Evolutionary conservation across 2,888 invertebrate species (phyloP), one percentile per base, ranked within the genome.

Genomic region (Coenonympha glycerion): DNA sequence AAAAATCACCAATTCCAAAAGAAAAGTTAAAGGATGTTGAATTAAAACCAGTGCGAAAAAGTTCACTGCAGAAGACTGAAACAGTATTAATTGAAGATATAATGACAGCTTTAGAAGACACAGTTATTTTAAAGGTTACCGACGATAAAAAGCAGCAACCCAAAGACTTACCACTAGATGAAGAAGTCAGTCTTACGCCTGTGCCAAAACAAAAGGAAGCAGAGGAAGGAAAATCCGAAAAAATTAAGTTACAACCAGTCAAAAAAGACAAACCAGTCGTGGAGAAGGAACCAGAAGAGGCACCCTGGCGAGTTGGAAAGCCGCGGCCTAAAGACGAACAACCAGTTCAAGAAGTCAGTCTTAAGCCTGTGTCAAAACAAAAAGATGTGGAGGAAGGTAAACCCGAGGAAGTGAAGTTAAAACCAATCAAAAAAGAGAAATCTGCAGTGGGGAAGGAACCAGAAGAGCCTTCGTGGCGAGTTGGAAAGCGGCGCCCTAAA

Each of bases 51-150:
- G 65, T 76, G 1, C 49, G 37, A 34, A 55, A 53, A 71, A 77
- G 13, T 53, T 78, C 34, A 57, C 88, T 18, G 73, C 79, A 79
- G 59, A 71, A 73, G 59, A 57, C 68, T 15, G 76, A 78, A 53
- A 72, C 78, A n/a, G 53, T 79, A 31, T 59, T 88, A 15, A 75
- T 86, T 30, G 88, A 90, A 56, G 90, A 91, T 73, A 87, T 88
- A 15, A 68, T 89, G 22, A 88, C 87, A 3, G 85, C 88, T 53
- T 84, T 88, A 49, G 89, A 91, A 71, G 90, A 91, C 51, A 89
- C 87, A 6, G 80, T 90, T 1, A 76, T 89, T 31, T 70, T 90
- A 44, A 26, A 72, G 70, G 60, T 65, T 49, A 53, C 64, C 64
- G 59, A 75, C 84, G 39, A 24, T 9, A 9, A 39, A 39, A 65